Percentiles rank a stretch among this genome's conserved stretches.
Conservation (phyloP, 1,140 invertebrate genomes). For the Anastrepha obliqua region DNA sequence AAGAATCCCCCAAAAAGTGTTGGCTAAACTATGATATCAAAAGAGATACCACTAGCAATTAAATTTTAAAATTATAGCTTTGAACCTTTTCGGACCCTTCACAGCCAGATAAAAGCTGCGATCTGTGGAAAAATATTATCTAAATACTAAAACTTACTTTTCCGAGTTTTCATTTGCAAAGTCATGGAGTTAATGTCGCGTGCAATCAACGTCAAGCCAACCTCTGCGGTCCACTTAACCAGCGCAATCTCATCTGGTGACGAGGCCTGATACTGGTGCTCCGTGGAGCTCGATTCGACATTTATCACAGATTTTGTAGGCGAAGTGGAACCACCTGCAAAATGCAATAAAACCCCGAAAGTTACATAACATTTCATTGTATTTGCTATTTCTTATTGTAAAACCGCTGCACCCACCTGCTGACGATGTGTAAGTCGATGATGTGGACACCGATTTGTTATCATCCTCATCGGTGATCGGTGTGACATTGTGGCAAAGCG, state of each 20-base stretch:
- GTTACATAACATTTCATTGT: conserved; percentile 54
- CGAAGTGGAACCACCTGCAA: conserved; percentile 67
- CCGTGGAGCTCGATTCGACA: conserved; percentile 66
- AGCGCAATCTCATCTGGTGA: conserved; percentile 96
- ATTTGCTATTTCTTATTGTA: no score
- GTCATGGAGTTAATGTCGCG: conserved; percentile 86
- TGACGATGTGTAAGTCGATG: conserved; percentile 75
- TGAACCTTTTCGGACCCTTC: no score
- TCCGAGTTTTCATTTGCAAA: conserved; percentile 65
- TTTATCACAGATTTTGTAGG: conserved; percentile 75
- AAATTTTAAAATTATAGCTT: no score
- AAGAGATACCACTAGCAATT: no score
- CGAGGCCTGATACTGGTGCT: conserved; percentile 85
- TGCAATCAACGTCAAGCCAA: conserved; percentile 86
- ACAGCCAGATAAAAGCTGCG: no score
- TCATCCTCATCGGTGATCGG: conserved; percentile 90
- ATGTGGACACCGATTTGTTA: conserved; percentile 78
- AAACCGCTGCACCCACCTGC: conserved; percentile 66
- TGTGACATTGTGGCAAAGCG: conserved; percentile 99
- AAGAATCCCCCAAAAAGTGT: no score
- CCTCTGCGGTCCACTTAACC: conserved; percentile 87
- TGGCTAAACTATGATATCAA: no score
- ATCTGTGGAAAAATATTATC: no score
- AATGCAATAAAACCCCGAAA: not conserved
- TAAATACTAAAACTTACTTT: conserved; percentile 6